A percentile compares a stretch with the other conserved stretches of the same genome.
Evolutionary conservation across 2,113 vertebrate species (phyloP).

Genomic region (Tetraodon nigroviridis): DNA sequence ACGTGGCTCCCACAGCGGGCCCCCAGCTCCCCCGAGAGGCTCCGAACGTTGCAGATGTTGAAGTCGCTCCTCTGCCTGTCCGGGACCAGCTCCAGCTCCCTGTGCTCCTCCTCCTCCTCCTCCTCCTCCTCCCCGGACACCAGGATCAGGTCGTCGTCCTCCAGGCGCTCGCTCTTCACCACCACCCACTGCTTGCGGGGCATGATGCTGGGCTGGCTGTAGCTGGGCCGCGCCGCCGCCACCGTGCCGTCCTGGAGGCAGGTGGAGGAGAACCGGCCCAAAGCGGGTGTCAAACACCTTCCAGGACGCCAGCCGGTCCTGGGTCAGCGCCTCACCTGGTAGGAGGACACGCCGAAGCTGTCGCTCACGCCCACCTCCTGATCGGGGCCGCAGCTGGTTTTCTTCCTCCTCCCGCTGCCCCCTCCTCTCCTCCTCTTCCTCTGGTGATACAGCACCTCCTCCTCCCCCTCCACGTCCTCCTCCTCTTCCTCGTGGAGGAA

Average conservation of each 20-base stretch:
- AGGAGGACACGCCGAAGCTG: conserved; percentile 76
- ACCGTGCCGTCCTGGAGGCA: conserved; percentile 60
- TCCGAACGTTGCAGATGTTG: conserved; percentile 85
- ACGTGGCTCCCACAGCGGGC: conserved; percentile 52
- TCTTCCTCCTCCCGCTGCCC: conserved; percentile 62
- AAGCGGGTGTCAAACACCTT: too few relatives aligned
- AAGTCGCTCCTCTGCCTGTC: conserved; percentile 66
- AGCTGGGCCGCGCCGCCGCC: conserved; percentile 64
- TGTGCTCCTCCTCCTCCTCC: conserved; percentile 81
- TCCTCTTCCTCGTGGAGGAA: conserved; percentile 72
- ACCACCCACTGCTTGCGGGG: conserved; percentile 89
- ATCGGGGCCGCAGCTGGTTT: conserved; percentile 64
- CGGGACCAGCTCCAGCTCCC: conserved; percentile 59
- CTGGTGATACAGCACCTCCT: conserved; percentile 63
- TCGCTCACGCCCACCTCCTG: conserved; percentile 80
- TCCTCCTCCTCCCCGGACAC: conserved; percentile 85
- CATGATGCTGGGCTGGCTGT: conserved; percentile 79
- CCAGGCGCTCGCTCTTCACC: conserved; percentile 80
- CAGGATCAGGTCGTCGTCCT: conserved; percentile 85
- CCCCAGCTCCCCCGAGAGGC: conserved; percentile 72
- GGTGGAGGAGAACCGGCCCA: background rate
- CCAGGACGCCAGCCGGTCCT: too few relatives aligned
- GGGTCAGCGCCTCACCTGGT: conserved; percentile 74
- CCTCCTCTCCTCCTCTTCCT: conserved; percentile 64
- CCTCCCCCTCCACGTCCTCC: conserved; percentile 64